Conservation (phyloP, 2,888 invertebrate genomes). For the Scelioninae gen. 2 region DNA sequence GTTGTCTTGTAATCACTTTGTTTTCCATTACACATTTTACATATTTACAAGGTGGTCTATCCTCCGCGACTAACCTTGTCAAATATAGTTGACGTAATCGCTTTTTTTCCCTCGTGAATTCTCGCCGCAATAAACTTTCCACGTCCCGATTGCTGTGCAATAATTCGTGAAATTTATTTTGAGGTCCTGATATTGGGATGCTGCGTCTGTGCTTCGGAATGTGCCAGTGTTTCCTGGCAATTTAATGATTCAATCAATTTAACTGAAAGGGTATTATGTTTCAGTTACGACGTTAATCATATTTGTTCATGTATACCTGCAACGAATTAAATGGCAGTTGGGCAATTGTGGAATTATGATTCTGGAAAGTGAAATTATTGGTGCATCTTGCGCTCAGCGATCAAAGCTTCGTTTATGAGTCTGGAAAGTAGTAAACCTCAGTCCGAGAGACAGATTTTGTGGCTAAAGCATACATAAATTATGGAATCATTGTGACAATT, state of each 20-base stretch:
- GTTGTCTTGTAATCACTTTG: too few species aligned
- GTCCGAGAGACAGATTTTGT: conserved; percentile 29
- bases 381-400: conserved; percentile 22
- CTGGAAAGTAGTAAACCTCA: conserved; percentile 21
- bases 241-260: conserved; percentile 48
- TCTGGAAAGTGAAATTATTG: conserved; percentile 46
- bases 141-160: conserved; percentile 26
- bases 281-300: conserved; percentile 36
- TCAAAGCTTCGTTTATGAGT: conserved; percentile 27
- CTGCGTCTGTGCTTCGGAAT: too few species aligned
- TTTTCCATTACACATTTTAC: conserved; percentile 15
- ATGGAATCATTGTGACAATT: not conserved
- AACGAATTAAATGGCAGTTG: conserved; percentile 17
- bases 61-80: too few species aligned
- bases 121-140: too few species aligned
- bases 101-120: too few species aligned
- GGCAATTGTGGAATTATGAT: conserved; percentile 43
- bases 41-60: too few species aligned
- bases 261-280: conserved; percentile 23
- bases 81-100: too few species aligned
- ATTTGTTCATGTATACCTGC: conserved; percentile 17
- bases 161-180: conserved; percentile 52
- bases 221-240: conserved; percentile 20
- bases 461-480: too few species aligned
- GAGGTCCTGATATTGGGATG: too few species aligned